Base-by-base conservation (phyloP, 2,888 invertebrate species). In the Pollenia amentaria region DNA sequence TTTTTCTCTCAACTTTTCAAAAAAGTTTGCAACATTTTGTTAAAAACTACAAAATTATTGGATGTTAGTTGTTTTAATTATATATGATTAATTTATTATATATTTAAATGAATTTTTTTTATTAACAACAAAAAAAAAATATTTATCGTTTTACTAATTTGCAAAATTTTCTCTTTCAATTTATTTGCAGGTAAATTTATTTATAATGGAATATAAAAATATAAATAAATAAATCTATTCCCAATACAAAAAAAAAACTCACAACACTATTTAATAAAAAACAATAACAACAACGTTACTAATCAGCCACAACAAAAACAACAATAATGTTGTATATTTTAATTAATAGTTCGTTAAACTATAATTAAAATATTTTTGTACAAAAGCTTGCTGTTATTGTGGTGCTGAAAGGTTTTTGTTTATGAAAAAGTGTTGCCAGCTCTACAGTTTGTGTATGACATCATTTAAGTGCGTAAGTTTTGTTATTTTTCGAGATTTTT, bases 141-240 rank as follows among this genome's bases (percentile, higher is more conserved):
- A 11, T 83, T 55, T 62, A n/a, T 48, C 29, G 14, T 51, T 40
- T 79, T 62, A 62, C 79, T 88, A 85, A 85, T 88, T 85, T 85
- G 73, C 69, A 85, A 85, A 85, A 69, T 69, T 88, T 85, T 88
- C 84, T 84, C 78, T 84, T 87, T 82, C 40, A 62, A 16, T 87
- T 72, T 85, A 79, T 77, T 87, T 87, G 77, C 88, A 85, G 88
- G 88, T 85, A 88, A 88, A 85, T 64, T 60, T 57, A 69, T 73
- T 78, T n/a, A 40, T 38, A 46, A 18, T 69, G 78, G 48, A 75
- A 60, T 29, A 29, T 3, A 70, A 42, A 53, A 42, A 29, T 40
- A 70, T 76, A 64, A 18, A 16, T 65, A 21, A 53, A 65, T 44
- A 65, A 53, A 65, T 55, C 62, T 44, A 38, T 14, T n/a, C 18